These are phyloP conservation scores for Amia ocellicauda DNA, from an alignment of 2,113 vertebrate species.

Conservation along the genomic window DNA sequence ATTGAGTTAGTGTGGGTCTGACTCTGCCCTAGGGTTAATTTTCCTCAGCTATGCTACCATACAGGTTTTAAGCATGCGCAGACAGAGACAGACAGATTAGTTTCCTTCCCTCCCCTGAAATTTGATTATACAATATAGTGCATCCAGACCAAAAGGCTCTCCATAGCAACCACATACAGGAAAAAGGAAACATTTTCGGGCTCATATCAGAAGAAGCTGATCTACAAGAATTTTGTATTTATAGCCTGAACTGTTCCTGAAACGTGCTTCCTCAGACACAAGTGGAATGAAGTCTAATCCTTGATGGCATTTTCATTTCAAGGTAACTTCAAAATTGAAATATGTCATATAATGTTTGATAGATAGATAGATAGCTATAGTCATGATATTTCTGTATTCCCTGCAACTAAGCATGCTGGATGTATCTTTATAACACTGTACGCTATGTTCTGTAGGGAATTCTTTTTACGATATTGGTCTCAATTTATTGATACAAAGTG, in stretches of 20 bases:
- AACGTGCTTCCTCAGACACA: constrained; percentile 1
- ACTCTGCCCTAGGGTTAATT: neutral
- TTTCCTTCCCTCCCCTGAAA: neutral
- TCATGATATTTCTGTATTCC: too few relatives aligned
- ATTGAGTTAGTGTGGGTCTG: neutral
- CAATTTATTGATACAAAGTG: too few relatives aligned
- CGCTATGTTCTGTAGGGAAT: too few relatives aligned
- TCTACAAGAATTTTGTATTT: constrained; percentile 17
- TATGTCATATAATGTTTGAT: too few relatives aligned
- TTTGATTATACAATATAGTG: constrained; percentile 29
- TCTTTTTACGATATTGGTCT: too few relatives aligned
- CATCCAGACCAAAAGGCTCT: constrained; percentile 17
- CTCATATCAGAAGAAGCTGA: constrained; percentile 6
- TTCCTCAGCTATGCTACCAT: neutral
- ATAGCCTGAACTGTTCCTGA: constrained; percentile 1
- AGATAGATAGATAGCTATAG: too few relatives aligned
- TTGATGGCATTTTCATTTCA: too few relatives aligned
- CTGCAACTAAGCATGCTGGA: too few relatives aligned
- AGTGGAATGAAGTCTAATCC: too few relatives aligned
- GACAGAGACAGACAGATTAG: neutral
- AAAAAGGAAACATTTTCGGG: constrained; percentile 25
- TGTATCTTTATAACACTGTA: too few relatives aligned
- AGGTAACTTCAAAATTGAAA: too few relatives aligned
- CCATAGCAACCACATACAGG: constrained; percentile 35
- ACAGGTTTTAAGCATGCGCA: constrained; percentile 12